Percentiles rank a stretch among this genome's conserved stretches.
Evolutionary conservation across 2,113 vertebrate genomes (phyloP).

Genomic region (Hassar affinis): DNA sequence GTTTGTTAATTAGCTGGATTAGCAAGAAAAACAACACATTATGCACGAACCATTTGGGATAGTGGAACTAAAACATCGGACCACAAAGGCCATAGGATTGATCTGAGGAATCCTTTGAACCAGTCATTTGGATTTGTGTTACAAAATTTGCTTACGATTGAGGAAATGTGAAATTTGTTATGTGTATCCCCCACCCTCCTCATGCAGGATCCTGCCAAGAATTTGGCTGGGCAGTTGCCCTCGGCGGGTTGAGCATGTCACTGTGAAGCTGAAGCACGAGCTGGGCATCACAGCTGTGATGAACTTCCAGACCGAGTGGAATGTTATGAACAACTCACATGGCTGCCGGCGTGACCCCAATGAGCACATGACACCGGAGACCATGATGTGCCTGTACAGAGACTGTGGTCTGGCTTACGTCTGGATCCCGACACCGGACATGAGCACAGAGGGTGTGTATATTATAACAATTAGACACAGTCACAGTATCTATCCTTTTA

Average conservation of each 20-base stretch:
- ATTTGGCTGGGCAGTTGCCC: conserved; percentile 96
- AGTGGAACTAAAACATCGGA: background rate
- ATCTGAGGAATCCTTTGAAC: background rate
- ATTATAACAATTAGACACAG: background rate
- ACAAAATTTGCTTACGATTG: background rate
- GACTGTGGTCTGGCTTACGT: conserved; percentile 86
- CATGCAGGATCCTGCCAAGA: conserved; percentile 84
- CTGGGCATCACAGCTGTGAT: conserved; percentile 89
- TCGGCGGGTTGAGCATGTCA: conserved; percentile 89
- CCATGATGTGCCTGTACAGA: conserved; percentile 85
- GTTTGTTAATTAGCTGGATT: background rate
- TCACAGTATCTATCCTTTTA: background rate
- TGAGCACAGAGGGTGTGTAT: conserved; percentile 91
- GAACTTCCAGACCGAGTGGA: conserved; percentile 95
- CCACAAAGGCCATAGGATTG: background rate
- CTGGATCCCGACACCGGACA: conserved; percentile 95
- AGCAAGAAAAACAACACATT: background rate
- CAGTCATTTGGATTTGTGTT: background rate
- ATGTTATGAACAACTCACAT: conserved; percentile 86
- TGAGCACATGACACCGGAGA: conserved; percentile 83
- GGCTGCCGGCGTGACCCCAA: conserved; percentile 80
- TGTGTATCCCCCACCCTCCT: conserved; percentile 15
- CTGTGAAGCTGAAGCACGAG: conserved; percentile 89
- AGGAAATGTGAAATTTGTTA: background rate
- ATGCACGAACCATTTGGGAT: background rate